Conservation (phyloP, 2,113 vertebrate genomes). For the Odontesthes bonariensis region DNA sequence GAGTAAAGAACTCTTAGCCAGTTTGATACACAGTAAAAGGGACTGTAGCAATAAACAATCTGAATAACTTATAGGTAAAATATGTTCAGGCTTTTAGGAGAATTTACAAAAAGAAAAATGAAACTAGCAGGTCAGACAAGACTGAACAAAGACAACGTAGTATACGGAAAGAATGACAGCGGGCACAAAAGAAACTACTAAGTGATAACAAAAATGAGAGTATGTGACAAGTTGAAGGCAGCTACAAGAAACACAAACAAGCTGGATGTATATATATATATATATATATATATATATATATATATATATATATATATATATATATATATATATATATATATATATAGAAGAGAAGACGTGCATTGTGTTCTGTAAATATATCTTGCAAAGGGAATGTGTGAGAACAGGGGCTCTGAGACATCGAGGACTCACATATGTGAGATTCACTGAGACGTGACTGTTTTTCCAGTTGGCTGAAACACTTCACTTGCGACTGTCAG, state of each 20-base stretch:
- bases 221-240: slow-evolving; percentile 2
- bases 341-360: slow-evolving; percentile 3
- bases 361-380: slow-evolving; percentile 30
- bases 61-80: background rate
- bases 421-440: background rate
- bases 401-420: background rate
- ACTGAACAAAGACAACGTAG: background rate
- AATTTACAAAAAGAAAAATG: background rate
- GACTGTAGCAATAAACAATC: background rate
- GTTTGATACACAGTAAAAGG: background rate
- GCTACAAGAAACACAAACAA: slow-evolving; percentile 15
- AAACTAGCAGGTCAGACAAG: slow-evolving; percentile 1
- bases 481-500: background rate
- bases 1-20: background rate
- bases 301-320: background rate
- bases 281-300: slow-evolving; percentile 1
- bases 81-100: background rate
- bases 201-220: background rate
- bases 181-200: background rate
- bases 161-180: background rate
- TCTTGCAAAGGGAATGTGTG: slow-evolving; percentile 23
- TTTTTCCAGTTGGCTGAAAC: slow-evolving; percentile 18
- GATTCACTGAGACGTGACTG: slow-evolving; percentile 18
- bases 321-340: background rate
- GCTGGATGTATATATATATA: background rate